Evolutionary conservation across 2,888 invertebrate species (phyloP), one percentile per base, ranked within the genome.

Genomic region (Thereva unica): DNA sequence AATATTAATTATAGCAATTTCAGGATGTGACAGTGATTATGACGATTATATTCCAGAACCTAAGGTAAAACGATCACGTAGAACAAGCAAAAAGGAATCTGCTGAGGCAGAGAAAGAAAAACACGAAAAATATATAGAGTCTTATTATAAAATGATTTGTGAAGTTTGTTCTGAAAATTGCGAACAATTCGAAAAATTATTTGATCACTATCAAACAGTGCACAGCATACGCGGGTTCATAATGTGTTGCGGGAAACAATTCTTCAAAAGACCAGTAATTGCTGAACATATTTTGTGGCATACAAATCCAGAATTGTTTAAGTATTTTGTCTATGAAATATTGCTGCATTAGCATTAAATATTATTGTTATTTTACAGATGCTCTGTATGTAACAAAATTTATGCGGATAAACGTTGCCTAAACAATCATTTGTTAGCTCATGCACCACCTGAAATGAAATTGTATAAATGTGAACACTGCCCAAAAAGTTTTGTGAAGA

Each of bases 261-360:
- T 68, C 42, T 71, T 70, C 9, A 70, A 68, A 47, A 66, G 69
- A 4, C 6, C 61, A 8, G 67, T 68, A 4, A 69, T 71, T 34
- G 70, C 72, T 6, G 72, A 74, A 42, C 73, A 74, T 50, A 70
- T 74, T n/a, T 42, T 71, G 0, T 70, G 71, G 69, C 73, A 74
- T 52, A 70, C 67, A 35, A 66, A 74, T 47, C 73, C 73, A 5
- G 71, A 73, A n/a, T 35, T 70, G 10, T 73, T 73, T 67, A 71
- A 68, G 72, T 71, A 63, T 54, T 38, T 7, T 40, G 2, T 4
- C 5, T n/a, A 34, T 3, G 10, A 44, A 8, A 10, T 12, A 12
- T 41, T 2, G 8, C 47, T 49, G 40, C n/a, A 42, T 42, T n/a
- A 34, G 4, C 10, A 37, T n/a, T 38, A n/a, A 53, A 40, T 52